Evolutionary conservation across 1,140 invertebrate genomes (phyloP), one percentile per base, ranked within the genome.

Genomic region (Geopemphigus sp.): DNA sequence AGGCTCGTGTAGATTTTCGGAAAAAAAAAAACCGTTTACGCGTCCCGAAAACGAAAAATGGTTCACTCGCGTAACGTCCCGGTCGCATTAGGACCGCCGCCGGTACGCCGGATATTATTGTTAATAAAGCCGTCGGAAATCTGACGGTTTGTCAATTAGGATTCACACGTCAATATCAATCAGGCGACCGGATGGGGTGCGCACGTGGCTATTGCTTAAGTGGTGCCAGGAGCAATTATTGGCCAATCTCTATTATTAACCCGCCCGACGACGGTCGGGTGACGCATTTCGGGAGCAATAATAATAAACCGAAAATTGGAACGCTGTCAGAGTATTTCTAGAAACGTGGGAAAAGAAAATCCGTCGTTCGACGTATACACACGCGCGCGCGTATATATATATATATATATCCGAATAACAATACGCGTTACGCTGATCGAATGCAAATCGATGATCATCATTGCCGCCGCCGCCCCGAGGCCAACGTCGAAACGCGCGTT

Each of bases 151-250:
- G 54, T 78, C 73, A 78, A 61, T 78, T 78, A 63, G 57, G 73
- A 78, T 78, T 78, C 73, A 78, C 73, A 78, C 73, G 73, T 78
- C 73, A 78, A 78, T 78, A 78, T 78, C 73, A 78, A 78, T 78
- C 73, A 61, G 54, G 10, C 73, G 1, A 22, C 73, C 73, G 73
- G 73, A 78, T 78, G 57, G 39, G 56, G 73, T 61, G 73, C 56
- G 57, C 72, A 61, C 22, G 26, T 78, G 39, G 39, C 14, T 26
- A 32, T 14, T 45, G 17, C 22, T 61, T 78, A 78, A 78, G 39
- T 15, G 56, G 22, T 78, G 73, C 73, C 73, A 78, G 73, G 39
- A 47, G 61, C 73, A 78, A 78, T 78, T n/a, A n/a, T n/a, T 78
- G 57, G 56, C 73, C 73, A 78, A 78, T 78, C 57, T 78, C 73